Conservation (phyloP, 2,797 vertebrate genomes). For the Thamnophis elegans region DNA sequence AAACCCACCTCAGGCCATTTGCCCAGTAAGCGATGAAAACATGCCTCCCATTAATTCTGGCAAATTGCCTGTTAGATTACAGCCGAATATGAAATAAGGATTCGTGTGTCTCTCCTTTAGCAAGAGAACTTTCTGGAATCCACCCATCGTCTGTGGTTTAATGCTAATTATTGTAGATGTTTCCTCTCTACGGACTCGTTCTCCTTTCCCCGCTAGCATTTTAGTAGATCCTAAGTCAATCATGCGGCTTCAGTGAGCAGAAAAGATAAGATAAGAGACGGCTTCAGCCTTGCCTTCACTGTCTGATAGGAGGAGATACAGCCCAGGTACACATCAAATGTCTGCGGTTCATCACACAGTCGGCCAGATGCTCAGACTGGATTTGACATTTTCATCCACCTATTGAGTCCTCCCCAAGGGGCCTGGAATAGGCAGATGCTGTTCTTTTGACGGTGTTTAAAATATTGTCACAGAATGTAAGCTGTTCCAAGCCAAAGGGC, state of each 20-base stretch:
- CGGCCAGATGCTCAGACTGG: too few species aligned
- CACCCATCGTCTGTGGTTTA: not conserved
- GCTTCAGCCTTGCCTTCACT: slow-evolving; percentile 38
- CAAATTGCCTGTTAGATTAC: slow-evolving; percentile 37
- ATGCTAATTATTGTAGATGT: slow-evolving; percentile 21
- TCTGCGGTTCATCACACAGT: too few species aligned
- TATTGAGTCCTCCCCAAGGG: too few species aligned
- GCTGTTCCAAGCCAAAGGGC: too few species aligned
- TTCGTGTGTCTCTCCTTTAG: slow-evolving; percentile 7
- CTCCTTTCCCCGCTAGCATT: slow-evolving; percentile 17
- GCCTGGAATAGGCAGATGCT: too few species aligned
- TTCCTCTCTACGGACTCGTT: slow-evolving; percentile 26
- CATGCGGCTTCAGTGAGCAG: slow-evolving; percentile 12
- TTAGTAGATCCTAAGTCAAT: slow-evolving; percentile 11
- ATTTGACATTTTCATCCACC: too few species aligned
- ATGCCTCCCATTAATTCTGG: slow-evolving; percentile 43
- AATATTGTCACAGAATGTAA: too few species aligned
- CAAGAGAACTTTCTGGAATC: slow-evolving; percentile 23
- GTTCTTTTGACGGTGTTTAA: too few species aligned
- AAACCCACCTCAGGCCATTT: not conserved
- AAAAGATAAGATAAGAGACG: not conserved
- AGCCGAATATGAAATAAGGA: slow-evolving; percentile 27
- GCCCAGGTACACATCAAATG: not conserved
- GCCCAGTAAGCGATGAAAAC: slow-evolving; percentile 33
- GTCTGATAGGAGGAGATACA: not conserved